A percentile compares a stretch with the other conserved stretches of the same genome.
Conservation (phyloP, 2,113 vertebrate species). For the Eira barbara region DNA sequence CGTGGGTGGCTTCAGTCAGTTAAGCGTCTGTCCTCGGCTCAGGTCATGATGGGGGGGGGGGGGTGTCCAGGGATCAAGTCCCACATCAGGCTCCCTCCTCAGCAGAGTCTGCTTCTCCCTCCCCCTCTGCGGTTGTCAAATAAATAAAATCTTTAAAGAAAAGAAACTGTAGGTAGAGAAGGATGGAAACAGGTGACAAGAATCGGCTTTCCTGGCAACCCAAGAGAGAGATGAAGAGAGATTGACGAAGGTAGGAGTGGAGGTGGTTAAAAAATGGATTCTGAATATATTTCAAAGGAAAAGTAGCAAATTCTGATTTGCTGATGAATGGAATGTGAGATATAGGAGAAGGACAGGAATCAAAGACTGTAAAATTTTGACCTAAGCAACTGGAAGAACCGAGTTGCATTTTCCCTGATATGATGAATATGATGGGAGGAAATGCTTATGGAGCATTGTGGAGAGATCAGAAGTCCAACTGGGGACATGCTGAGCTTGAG, state of each 20-base stretch:
- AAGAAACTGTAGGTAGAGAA: background rate
- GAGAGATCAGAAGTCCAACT: background rate
- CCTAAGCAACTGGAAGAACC: background rate
- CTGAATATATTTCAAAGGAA: background rate
- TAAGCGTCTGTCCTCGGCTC: too few species aligned
- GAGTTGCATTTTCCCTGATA: background rate
- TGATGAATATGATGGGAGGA: background rate
- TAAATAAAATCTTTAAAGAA: too few species aligned
- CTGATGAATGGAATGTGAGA: background rate
- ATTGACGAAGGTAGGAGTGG: background rate
- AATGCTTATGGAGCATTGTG: background rate
- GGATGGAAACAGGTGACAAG: background rate
- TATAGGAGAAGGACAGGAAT: background rate
- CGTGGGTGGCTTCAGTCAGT: background rate
- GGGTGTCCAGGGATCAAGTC: too few species aligned
- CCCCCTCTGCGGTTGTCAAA: too few species aligned
- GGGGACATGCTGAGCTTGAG: background rate
- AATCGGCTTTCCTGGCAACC: background rate
- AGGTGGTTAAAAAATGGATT: background rate
- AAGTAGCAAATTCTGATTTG: background rate
- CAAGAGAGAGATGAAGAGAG: background rate
- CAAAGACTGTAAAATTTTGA: background rate
- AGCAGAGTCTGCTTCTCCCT: too few species aligned
- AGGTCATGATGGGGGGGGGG: too few species aligned
- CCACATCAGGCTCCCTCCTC: too few species aligned